phyloP scores from a whole-genome alignment of 2,888 invertebrate species.

The Ischnus inquisitorius region DNA sequence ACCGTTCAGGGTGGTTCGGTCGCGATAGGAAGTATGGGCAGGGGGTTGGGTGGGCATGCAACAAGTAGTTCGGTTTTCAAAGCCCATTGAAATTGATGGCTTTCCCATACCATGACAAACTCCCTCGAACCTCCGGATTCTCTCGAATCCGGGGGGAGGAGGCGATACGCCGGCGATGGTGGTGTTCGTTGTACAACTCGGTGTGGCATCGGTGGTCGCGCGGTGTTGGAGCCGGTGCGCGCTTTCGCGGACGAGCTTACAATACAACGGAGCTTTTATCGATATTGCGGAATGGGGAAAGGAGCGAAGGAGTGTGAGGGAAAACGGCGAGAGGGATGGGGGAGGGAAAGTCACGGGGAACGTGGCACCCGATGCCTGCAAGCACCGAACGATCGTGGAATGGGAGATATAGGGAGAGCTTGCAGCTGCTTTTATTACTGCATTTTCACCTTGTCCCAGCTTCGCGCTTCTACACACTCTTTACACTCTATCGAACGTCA shows the following conservation, averaged over 20 bases:
- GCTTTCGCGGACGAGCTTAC: conserved; percentile 80
- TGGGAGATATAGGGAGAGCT: conserved; percentile 70
- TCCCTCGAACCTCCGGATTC: conserved; percentile 74
- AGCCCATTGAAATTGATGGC: conserved; percentile 86
- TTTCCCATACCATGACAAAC: conserved; percentile 85
- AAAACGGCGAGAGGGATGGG: conserved; percentile 29
- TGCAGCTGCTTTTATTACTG: conserved; percentile 84
- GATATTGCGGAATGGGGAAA: conserved; percentile 79
- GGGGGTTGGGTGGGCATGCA: conserved; percentile 82
- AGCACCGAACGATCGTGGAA: conserved; percentile 62
- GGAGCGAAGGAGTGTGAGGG: conserved; percentile 41
- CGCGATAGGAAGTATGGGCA: conserved; percentile 74
- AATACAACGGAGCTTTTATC: conserved; percentile 84
- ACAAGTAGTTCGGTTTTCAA: conserved; percentile 86
- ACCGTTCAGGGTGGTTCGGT: conserved; percentile 80
- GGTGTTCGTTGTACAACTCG: conserved; percentile 52
- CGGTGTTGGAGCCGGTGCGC: conserved; percentile 46
- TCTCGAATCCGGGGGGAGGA: conserved; percentile 54
- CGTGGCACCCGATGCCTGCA: conserved; percentile 62
- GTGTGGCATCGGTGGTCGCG: conserved; percentile 61
- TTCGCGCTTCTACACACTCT: conserved; percentile 81
- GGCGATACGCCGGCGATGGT: conserved; percentile 52
- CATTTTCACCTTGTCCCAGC: conserved; percentile 85
- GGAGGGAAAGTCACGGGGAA: conserved; percentile 51
- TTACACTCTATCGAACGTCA: conserved; percentile 82